phyloP scores from a whole-genome alignment of 2,113 vertebrate species.

The Notothenia rossii region DNA sequence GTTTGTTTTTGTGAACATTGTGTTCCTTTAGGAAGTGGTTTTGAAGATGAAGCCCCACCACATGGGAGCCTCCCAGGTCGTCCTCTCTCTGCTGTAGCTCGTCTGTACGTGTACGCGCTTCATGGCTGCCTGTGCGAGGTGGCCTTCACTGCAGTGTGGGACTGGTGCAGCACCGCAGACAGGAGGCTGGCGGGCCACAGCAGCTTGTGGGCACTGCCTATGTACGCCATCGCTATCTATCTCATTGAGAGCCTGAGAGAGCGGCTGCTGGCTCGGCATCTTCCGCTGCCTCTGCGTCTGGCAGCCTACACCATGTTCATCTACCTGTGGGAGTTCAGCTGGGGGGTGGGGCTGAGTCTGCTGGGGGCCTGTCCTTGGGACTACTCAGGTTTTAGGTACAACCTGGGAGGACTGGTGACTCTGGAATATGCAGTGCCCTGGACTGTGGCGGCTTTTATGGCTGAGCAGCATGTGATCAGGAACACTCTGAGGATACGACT shows the following conservation, averaged over 20 bases:
- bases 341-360: slow-evolving; percentile 75
- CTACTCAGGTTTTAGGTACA: slow-evolving; percentile 80
- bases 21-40: slow-evolving; percentile 32
- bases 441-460: slow-evolving; percentile 78
- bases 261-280: slow-evolving; percentile 55
- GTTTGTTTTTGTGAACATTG: neutral
- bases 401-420: slow-evolving; percentile 82
- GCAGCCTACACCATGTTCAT: slow-evolving; percentile 79
- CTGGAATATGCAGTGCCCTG: slow-evolving; percentile 83
- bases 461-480: slow-evolving; percentile 82
- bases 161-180: slow-evolving; percentile 76
- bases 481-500: slow-evolving; percentile 81
- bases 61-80: neutral
- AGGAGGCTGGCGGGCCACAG: slow-evolving; percentile 78
- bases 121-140: slow-evolving; percentile 85
- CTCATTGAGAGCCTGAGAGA: slow-evolving; percentile 76
- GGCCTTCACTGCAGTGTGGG: slow-evolving; percentile 79
- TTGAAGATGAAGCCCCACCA: slow-evolving; percentile 1
- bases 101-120: slow-evolving; percentile 83
- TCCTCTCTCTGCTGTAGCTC: slow-evolving; percentile 53
- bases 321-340: slow-evolving; percentile 84
- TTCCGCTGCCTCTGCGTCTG: slow-evolving; percentile 68
- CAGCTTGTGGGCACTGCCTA: slow-evolving; percentile 84
- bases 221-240: slow-evolving; percentile 82
- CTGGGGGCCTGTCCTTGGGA: slow-evolving; percentile 86